Conservation (phyloP, 2,888 invertebrate genomes). For the Dasypogon diadema region DNA sequence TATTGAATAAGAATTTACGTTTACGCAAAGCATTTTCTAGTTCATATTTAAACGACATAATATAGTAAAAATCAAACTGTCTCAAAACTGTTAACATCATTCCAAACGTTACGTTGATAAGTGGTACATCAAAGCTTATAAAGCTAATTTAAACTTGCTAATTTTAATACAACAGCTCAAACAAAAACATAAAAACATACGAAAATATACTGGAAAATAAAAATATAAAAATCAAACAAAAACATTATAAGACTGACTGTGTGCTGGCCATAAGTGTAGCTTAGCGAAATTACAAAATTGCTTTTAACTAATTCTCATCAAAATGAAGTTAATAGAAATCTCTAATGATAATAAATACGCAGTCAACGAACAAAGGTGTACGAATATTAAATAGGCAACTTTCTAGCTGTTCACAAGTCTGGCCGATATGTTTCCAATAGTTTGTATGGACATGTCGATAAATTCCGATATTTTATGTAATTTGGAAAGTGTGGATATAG, state of each 20-base stretch:
- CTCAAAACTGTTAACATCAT: not conserved
- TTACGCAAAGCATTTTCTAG: not conserved
- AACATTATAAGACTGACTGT: not conserved
- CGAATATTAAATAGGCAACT: conserved; percentile 2
- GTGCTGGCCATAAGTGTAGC: not conserved
- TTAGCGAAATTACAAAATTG: not conserved
- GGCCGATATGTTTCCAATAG: not conserved
- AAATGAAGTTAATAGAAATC: conserved; percentile 1
- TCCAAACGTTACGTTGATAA: conserved; percentile 12
- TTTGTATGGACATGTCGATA: not conserved
- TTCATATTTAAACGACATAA: not conserved
- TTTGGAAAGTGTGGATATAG: not conserved
- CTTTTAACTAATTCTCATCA: not conserved
- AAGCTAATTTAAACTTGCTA: not conserved
- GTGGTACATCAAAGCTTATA: conserved; percentile 20
- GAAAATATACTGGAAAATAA: not conserved
- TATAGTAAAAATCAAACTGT: not conserved
- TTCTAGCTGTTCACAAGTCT: not conserved
- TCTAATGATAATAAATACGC: not conserved
- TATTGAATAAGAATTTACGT: too few species aligned
- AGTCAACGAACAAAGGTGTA: not conserved
- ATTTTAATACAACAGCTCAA: not conserved
- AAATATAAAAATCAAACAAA: not conserved
- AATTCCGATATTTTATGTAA: not conserved
- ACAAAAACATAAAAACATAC: conserved; percentile 4